Evolutionary conservation across 2,113 vertebrate genomes (phyloP).

Genomic region (Bothrops jararaca): DNA sequence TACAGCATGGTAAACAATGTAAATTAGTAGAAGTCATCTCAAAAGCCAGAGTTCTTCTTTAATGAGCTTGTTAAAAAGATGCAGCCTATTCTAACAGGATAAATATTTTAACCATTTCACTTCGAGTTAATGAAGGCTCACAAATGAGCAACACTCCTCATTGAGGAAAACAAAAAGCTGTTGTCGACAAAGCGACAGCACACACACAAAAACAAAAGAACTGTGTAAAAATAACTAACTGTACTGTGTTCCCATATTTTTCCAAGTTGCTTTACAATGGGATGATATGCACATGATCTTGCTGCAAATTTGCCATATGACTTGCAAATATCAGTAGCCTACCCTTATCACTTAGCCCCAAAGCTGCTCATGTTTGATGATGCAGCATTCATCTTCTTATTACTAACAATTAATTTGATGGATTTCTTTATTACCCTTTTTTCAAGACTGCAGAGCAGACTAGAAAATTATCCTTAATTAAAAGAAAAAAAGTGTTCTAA

Average conservation of each 20-base stretch:
- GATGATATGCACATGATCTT: constrained; percentile 93
- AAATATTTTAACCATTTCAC: constrained; percentile 98
- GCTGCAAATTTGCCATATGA: constrained; percentile 78
- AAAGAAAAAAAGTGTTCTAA: constrained; percentile 68
- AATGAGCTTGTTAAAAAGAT: constrained; percentile 97
- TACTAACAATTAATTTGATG: constrained; percentile 72
- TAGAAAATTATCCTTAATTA: constrained; percentile 75
- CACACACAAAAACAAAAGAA: constrained; percentile 87
- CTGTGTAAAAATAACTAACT: constrained; percentile 87
- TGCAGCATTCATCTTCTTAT: constrained; percentile 76
- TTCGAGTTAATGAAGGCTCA: constrained; percentile 98
- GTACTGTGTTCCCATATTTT: constrained; percentile 88
- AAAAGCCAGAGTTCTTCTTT: constrained; percentile 89
- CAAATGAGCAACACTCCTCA: constrained; percentile 99
- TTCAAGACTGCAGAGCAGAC: constrained; percentile 76
- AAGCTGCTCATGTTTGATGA: constrained; percentile 73
- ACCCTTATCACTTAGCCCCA: constrained; percentile 76
- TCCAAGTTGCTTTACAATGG: constrained; percentile 91
- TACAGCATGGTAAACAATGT: constrained; percentile 98
- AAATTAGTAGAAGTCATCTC: constrained; percentile 96
- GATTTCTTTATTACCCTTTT: constrained; percentile 73
- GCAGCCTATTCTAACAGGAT: constrained; percentile 96
- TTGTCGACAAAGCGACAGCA: constrained; percentile 99
- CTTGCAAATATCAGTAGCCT: constrained; percentile 76
- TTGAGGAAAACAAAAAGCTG: constrained; percentile 99